Evolutionary conservation across 2,888 invertebrate genomes (phyloP), one percentile per base, ranked within the genome.

Genomic region (Clivina fossor): DNA sequence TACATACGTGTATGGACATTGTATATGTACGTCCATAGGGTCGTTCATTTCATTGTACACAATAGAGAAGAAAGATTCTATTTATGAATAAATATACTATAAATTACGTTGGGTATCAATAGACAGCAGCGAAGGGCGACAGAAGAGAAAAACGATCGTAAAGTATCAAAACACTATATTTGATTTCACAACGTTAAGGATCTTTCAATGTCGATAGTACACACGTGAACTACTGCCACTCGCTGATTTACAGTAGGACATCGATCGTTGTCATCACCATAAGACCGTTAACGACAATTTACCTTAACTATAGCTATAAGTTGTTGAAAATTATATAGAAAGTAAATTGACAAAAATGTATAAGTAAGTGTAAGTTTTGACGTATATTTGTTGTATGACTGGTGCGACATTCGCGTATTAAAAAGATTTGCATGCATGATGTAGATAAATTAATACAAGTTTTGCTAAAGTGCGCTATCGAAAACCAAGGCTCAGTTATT

Each of bases 41-140:
- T 46, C 44, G 28, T 46, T 46, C 44, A 46, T 46, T 46, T 46
- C 44, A 46, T 46, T 32, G 44, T 18, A 20, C 28, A 46, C 28
- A 46, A 46, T 46, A n/a, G 44, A 16, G 30, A 46, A 46, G 44
- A 18, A 18, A 15, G 44, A 46, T 46, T 68, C 68, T 68, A 68
- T 69, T 69, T 69, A 70, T 70, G 70, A 70, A 70, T 70, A 70
- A 70, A 70, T 69, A 69, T 69, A 68, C 66, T 69, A 68, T 70
- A 70, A 70, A 69, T 70, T 68, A 68, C 61, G 58, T 50, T 61
- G 66, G 24, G 22, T 46, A 46, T 46, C 44, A 30, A 46, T 46
- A 46, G 30, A 33, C 33, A 4, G 33, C 11, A 33, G 5, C 9
- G 33, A 24, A 24, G 26, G 26, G 26, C 4, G 9, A 24, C 9